phyloP scores from a whole-genome alignment of 2,888 invertebrate species.

The Nomada ferruginata region DNA sequence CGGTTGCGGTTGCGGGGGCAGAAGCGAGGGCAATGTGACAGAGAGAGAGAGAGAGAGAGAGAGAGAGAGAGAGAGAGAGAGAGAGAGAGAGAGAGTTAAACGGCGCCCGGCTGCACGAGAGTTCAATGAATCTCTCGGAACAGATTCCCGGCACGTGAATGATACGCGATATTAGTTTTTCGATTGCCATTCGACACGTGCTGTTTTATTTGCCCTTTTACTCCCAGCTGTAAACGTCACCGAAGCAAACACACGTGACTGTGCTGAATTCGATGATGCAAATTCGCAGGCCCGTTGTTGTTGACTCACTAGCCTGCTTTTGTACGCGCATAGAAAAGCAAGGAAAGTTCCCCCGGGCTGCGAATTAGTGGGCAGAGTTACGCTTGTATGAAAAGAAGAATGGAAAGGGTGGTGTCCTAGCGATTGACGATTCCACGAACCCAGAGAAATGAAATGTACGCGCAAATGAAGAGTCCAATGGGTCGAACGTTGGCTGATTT shows the following conservation, averaged over 20 bases:
- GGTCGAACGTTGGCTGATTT: slow-evolving; percentile 45
- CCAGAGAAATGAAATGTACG: background rate
- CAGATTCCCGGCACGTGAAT: slow-evolving; percentile 28
- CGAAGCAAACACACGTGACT: background rate
- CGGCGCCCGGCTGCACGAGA: background rate
- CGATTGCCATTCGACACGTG: slow-evolving; percentile 26
- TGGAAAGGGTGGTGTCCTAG: no score
- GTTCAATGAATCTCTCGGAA: slow-evolving; percentile 29
- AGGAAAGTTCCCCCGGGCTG: no score
- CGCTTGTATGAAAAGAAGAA: no score
- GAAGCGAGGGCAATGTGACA: no score
- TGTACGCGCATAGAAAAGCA: no score
- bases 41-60: background rate
- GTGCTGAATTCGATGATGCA: background rate
- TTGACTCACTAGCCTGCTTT: no score
- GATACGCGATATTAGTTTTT: slow-evolving; percentile 40
- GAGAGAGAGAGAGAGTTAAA: background rate
- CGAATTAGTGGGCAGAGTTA: no score
- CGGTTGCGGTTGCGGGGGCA: no score
- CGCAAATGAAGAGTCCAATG: background rate
- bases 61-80: background rate
- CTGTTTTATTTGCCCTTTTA: background rate
- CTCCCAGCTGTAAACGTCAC: slow-evolving; percentile 2
- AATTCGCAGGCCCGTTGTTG: background rate
- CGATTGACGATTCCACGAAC: background rate